Evolutionary conservation across 1,140 invertebrate genomes (phyloP), one percentile per base, ranked within the genome.

Genomic region (Drosophila kepulauana): DNA sequence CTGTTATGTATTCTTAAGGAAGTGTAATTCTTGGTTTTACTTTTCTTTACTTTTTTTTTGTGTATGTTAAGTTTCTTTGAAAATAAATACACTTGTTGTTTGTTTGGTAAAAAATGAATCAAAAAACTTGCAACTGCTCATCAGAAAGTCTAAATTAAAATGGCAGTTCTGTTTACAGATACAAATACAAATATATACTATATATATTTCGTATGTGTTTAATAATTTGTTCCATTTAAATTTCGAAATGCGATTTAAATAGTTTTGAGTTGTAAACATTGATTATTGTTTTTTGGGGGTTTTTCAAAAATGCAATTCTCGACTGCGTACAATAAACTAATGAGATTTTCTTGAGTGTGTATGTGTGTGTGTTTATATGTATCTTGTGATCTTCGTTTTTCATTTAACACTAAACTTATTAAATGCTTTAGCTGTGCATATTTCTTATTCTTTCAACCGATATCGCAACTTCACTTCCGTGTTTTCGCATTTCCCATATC

Each of bases 131-230:
- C 52, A 46, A 30, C 58, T 80, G 51, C 49, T 76, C 73, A 54
- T 51, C 54, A 41, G 43, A 58, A 72, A 15, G 41, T 81, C 85
- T 88, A 89, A 88, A 80, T 88, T 75, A 88, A 88, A 88, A 88
- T 88, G 84, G 84, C 84, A 88, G 84, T 89, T 82, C 75, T 86
- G 51, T 48, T 78, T 66, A 58, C 54, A 64, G 3, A 52, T 54
- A 46, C 52, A 71, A 67, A 67, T 74, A 65, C 68, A 67, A 64
- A 61, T 30, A 54, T 33, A 33, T 33, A 33, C 3, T 7, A 33
- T 33, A 33, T 33, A 33, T 33, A 33, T 33, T 10, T 38, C 2
- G 35, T 71, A 58, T 48, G 30, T 75, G 65, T 52, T 75, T 49
- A 43, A 30, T 52, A 38, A 33, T 28, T 48, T 35, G 43, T 75